Evolutionary conservation across 53 echinoderm and acorn worm species (phyloP).

Genomic region (Echinometra lucunter): DNA sequence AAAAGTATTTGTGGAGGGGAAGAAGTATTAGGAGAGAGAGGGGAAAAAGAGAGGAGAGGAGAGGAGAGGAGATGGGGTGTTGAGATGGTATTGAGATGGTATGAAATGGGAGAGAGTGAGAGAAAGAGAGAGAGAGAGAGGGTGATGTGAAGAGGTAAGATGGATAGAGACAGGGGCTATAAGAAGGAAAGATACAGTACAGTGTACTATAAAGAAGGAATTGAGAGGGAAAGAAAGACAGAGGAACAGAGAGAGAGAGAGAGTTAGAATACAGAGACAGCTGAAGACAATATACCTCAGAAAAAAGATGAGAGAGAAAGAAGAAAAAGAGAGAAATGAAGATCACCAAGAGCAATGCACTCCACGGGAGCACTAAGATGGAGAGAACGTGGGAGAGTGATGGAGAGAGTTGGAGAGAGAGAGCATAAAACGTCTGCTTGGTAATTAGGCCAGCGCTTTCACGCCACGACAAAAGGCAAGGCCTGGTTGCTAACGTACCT

Average conservation of each 20-base stretch:
- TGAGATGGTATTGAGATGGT: background rate
- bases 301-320: background rate
- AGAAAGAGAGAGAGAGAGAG: background rate
- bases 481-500: constrained; percentile 66
- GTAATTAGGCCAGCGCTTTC: constrained; percentile 68
- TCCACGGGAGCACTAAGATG: background rate
- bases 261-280: no score
- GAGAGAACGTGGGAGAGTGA: background rate
- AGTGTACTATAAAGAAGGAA: no score
- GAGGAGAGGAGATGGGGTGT: no score
- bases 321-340: background rate
- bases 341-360: background rate
- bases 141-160: background rate
- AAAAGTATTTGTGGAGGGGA: no score
- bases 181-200: background rate
- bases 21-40: background rate
- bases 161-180: background rate
- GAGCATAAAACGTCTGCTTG: background rate
- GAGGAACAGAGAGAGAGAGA: background rate
- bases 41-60: background rate
- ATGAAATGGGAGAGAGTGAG: background rate
- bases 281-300: background rate
- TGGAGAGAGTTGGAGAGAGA: constrained; percentile 16
- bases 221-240: background rate
- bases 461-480: constrained; percentile 68